A percentile compares a stretch with the other conserved stretches of the same genome.
Conservation (phyloP, 2,888 invertebrate genomes). For the Spodoptera exigua region DNA sequence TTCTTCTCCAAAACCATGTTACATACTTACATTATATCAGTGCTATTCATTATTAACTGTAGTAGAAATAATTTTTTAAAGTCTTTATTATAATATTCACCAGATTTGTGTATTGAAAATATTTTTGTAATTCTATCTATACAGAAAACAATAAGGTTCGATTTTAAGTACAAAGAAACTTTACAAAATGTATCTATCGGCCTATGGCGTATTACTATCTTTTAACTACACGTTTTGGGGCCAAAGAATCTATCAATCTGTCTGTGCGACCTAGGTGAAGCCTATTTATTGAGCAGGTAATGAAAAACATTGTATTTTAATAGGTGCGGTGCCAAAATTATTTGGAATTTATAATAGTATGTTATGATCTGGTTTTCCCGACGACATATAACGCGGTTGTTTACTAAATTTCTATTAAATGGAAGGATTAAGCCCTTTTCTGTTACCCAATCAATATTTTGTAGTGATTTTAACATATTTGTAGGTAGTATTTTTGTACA, state of each 20-base stretch:
- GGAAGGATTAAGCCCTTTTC: constrained; percentile 22
- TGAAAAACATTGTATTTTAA: constrained; percentile 32
- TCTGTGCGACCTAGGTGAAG: constrained; percentile 47
- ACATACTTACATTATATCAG: constrained; percentile 26
- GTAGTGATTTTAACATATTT: constrained; percentile 46
- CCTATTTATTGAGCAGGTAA: constrained; percentile 45
- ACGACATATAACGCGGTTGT: constrained; percentile 19
- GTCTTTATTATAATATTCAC: constrained; percentile 12
- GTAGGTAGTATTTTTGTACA: constrained; percentile 48
- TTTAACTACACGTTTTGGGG: constrained; percentile 59
- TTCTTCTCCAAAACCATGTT: constrained; percentile 25
- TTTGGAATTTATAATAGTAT: constrained; percentile 29
- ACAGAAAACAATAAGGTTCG: constrained; percentile 47
- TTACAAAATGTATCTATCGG: constrained; percentile 42
- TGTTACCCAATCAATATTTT: constrained; percentile 46
- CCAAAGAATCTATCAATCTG: constrained; percentile 58
- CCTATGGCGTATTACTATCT: constrained; percentile 55
- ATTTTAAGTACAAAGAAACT: constrained; percentile 58
- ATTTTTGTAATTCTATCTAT: constrained; percentile 64
- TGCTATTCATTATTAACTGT: constrained; percentile 18
- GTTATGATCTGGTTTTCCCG: constrained; percentile 25
- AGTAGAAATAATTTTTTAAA: constrained; percentile 18
- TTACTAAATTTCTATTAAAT: constrained; percentile 24
- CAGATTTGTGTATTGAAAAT: constrained; percentile 50
- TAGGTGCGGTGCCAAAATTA: constrained; percentile 58